phyloP scores from a whole-genome alignment of 2,888 invertebrate genomes.

The Pterobdella sp. region DNA sequence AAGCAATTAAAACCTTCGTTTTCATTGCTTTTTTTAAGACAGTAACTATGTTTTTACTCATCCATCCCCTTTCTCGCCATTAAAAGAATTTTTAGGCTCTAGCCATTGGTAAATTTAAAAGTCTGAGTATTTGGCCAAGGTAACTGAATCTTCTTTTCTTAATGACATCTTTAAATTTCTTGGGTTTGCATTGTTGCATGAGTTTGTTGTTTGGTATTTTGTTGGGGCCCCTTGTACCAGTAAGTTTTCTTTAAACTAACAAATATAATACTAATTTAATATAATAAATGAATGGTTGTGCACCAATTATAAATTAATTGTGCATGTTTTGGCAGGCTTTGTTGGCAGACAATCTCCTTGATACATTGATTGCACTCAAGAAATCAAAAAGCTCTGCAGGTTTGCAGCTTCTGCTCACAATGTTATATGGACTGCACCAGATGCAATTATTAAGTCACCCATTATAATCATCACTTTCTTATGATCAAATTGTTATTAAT shows the following conservation, averaged over 20 bases:
- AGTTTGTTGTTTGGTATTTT: neutral
- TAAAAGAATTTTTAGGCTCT: too few relatives aligned
- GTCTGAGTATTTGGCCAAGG: too few relatives aligned
- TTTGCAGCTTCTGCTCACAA: neutral
- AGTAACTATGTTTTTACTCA: too few relatives aligned
- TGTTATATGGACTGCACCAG: neutral
- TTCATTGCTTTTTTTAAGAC: too few relatives aligned
- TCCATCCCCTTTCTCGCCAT: too few relatives aligned
- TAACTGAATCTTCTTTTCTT: neutral
- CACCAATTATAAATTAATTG: neutral
- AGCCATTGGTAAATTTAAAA: too few relatives aligned
- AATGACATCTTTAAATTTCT: neutral
- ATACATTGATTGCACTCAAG: conserved; percentile 9
- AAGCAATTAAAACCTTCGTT: too few relatives aligned
- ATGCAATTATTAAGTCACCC: neutral
- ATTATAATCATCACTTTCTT: conserved; percentile 16
- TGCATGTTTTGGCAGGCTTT: neutral
- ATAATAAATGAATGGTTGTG: neutral
- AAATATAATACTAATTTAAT: neutral
- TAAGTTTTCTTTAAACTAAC: neutral
- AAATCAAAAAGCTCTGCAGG: too few relatives aligned
- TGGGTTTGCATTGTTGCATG: neutral
- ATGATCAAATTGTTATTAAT: neutral
- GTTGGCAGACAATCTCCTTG: conserved; percentile 23
- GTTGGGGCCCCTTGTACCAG: neutral